These are phyloP conservation scores for Cantharis rufa DNA, from an alignment of 2,888 invertebrate genomes.

Conservation along the genomic window DNA sequence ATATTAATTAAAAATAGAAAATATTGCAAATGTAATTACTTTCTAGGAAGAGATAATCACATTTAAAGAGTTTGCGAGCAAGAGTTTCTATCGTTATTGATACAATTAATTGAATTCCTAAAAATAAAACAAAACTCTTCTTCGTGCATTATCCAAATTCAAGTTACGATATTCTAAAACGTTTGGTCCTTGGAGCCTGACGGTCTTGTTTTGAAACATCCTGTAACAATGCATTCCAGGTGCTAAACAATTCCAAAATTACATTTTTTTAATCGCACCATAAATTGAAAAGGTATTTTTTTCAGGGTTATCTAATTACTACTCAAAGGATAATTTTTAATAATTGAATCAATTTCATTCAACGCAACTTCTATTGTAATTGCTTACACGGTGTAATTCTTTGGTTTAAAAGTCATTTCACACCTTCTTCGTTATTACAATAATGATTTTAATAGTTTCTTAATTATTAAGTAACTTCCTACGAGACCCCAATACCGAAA, in stretches of 20 bases:
- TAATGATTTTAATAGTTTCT: not conserved
- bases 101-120: slow-evolving; percentile 2
- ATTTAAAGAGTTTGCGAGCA: slow-evolving; percentile 12
- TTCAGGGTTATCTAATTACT: not conserved
- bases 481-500: not conserved
- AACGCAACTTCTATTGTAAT: not conserved
- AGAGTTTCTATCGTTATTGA: slow-evolving; percentile 11
- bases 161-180: not conserved
- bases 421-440: not conserved
- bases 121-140: not conserved
- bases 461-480: not conserved
- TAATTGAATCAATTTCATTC: not conserved
- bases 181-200: not conserved
- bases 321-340: not conserved
- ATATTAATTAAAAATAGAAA: slow-evolving; percentile 28
- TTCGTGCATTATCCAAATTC: not conserved
- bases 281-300: not conserved
- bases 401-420: not conserved
- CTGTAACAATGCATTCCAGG: not conserved
- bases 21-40: slow-evolving; percentile 22
- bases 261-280: not conserved
- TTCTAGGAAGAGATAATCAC: slow-evolving; percentile 19
- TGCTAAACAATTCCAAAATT: not conserved
- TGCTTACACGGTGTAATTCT: not conserved
- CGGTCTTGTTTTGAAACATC: not conserved